Percentiles rank a stretch among this genome's conserved stretches.
These are phyloP conservation scores for Cephus runcator DNA, from an alignment of 2,888 invertebrate species.

Conservation along the genomic window DNA sequence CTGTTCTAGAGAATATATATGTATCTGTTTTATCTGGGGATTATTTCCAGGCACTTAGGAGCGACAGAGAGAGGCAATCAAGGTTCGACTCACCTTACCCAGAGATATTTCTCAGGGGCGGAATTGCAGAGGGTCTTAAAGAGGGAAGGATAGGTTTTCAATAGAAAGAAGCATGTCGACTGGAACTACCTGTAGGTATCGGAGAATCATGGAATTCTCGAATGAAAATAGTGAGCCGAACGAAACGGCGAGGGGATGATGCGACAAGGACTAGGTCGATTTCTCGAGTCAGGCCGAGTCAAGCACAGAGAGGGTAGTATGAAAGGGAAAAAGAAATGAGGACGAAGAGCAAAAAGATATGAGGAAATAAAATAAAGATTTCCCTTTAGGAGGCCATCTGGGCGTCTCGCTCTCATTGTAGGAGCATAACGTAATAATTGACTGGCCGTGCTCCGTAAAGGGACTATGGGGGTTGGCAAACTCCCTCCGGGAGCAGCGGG, in stretches of 20 bases:
- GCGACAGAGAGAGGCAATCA: not conserved
- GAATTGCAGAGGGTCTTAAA: not conserved
- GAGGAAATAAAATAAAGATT: conserved; percentile 4
- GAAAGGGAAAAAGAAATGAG: conserved; percentile 13
- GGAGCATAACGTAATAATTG: conserved; percentile 31
- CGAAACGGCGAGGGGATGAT: not conserved
- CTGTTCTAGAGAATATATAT: not conserved
- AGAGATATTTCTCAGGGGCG: not conserved
- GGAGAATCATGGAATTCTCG: not conserved
- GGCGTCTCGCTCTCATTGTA: conserved; percentile 11
- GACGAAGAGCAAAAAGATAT: conserved; percentile 10
- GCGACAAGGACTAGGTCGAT: not conserved
- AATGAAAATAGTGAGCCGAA: not conserved
- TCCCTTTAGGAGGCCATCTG: not conserved
- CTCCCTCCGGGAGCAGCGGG: conserved; percentile 18
- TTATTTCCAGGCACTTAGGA: not conserved
- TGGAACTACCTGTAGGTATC: not conserved
- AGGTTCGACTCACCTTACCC: not conserved
- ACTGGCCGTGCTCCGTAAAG: conserved; percentile 16
- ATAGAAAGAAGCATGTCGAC: not conserved
- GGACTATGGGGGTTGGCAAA: conserved; percentile 7
- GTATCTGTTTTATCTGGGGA: not conserved
- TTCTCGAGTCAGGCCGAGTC: not conserved
- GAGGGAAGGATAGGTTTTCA: not conserved
- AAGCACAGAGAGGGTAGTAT: not conserved